Evolutionary conservation across 2,888 invertebrate species (phyloP), one percentile per base, ranked within the genome.

Genomic region (Ferrisia virgata): DNA sequence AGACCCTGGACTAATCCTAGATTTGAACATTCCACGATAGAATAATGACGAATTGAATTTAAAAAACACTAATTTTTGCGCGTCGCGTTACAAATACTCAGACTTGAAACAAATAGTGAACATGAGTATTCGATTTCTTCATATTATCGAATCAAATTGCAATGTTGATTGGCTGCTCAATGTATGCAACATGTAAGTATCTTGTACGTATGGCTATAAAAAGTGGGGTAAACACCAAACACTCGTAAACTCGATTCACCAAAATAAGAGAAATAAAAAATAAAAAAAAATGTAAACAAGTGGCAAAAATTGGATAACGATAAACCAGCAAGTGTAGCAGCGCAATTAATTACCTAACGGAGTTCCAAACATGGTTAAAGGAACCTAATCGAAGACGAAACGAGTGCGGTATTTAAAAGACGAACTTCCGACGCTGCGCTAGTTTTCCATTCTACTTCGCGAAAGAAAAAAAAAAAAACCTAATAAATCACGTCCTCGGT

Each of bases 401-500:
- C 43, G 53, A 2, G 64, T 28, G 64, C 28, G 64, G 28, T 64
- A 64, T 31, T 22, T 31, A 28, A 28, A 25, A 64, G 64, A 5
- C 39, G 39, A 64, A 64, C 64, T 53, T 53, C 53, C 53, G 53
- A 53, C 47, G 53, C 22, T 53, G n/a, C n/a, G n/a, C 53, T 53
- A 8, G 5, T 6, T 36, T 36, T 4, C 36, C 5, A 8, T 8
- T 36, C 53, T 9, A 22, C 53, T 18, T 3, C 28, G n/a, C 72
- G 53, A 53, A 53, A 39, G 25, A 6, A n/a, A 36, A 11, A 22
- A 76, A 36, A 36, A 69, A 69, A 76, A 76, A 76, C 18, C n/a
- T 76, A 76, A 36, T 76, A 76, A 76, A 76, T 76, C 72, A 76
- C 72, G 72, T 76, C 72, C 36, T 76, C 72, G 72, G 72, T 76